Evolutionary conservation across 2,888 invertebrate genomes (phyloP), one percentile per base, ranked within the genome.

Genomic region (Agrochola lychnidis): DNA sequence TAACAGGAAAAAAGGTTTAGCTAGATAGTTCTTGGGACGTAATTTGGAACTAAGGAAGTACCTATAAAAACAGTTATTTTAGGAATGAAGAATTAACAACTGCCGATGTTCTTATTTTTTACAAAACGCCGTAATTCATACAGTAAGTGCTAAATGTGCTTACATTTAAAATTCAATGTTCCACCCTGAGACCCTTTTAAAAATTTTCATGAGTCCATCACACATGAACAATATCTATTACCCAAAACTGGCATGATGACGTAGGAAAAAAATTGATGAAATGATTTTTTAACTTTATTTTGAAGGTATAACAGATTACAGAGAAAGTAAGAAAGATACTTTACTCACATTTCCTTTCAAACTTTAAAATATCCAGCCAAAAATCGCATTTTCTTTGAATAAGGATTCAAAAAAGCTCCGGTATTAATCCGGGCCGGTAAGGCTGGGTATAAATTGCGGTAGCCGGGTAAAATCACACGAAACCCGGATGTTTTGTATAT

Each of bases 391-490:
- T 82, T 70, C 74, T 73, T 81, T 85, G 78, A 80, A 86, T 76
- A 42, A 59, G 64, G 66, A 85, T 75, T 36, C 40, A 68, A 84
- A 87, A n/a, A 81, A 86, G 73, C 78, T 81, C 70, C 78, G 48
- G 79, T 86, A 86, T 88, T 90, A 90, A 89, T 90, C 90, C 89
- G 79, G 82, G 68, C 72, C 78, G 86, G 59, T 53, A 79, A 81
- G 78, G 64, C 83, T 81, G 83, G 84, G 84, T 87, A 89, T 90
- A 89, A 90, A 90, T 90, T 87, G 87, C 84, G 80, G 77, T 79
- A 70, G 57, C 86, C 78, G 85, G 86, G 78, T 80, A 86, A 87
- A 89, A 87, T 87, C 78, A 86, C 76, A 79, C 78, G 78, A 81
- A 79, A 66, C 76, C 85, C 76, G 81, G 59, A 84, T 86, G 82